These are phyloP conservation scores for Pammene fasciana DNA, from an alignment of 2,888 invertebrate species.

Conservation along the genomic window DNA sequence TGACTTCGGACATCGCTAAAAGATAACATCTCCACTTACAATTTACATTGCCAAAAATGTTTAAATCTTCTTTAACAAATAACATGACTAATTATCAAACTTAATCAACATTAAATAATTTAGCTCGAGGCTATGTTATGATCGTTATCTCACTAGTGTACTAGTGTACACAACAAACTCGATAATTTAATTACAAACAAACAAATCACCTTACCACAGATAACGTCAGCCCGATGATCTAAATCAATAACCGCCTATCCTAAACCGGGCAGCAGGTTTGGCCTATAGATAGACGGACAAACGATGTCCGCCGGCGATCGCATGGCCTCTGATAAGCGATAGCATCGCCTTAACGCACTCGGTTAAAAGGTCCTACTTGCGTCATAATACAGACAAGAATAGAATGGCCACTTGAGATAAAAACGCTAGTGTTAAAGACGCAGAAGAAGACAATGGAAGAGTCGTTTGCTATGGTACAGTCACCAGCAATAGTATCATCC, in stretches of 20 bases:
- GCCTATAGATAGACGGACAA: slow-evolving; percentile 55
- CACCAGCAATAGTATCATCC: too few relatives aligned
- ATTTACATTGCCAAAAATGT: too few relatives aligned
- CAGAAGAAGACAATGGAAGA: background rate
- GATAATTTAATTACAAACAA: slow-evolving; percentile 19
- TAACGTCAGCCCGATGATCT: slow-evolving; percentile 18
- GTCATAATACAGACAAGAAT: slow-evolving; percentile 52
- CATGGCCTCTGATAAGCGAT: slow-evolving; percentile 60
- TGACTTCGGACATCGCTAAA: too few relatives aligned
- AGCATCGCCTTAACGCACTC: slow-evolving; percentile 58
- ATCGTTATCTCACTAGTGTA: background rate
- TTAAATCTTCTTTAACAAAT: too few relatives aligned
- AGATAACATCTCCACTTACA: too few relatives aligned
- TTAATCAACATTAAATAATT: background rate
- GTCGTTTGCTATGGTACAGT: background rate
- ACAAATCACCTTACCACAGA: slow-evolving; percentile 32
- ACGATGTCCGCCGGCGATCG: slow-evolving; percentile 60
- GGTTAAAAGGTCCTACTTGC: slow-evolving; percentile 64
- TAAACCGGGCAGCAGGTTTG: slow-evolving; percentile 31
- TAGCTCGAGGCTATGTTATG: background rate
- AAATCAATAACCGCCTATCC: slow-evolving; percentile 36
- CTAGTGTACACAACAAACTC: background rate
- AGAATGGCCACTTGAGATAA: background rate
- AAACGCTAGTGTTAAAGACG: background rate
- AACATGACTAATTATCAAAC: background rate